Base-by-base conservation (phyloP, 2,888 invertebrate species). In the Glyphotaelius pellucidus region DNA sequence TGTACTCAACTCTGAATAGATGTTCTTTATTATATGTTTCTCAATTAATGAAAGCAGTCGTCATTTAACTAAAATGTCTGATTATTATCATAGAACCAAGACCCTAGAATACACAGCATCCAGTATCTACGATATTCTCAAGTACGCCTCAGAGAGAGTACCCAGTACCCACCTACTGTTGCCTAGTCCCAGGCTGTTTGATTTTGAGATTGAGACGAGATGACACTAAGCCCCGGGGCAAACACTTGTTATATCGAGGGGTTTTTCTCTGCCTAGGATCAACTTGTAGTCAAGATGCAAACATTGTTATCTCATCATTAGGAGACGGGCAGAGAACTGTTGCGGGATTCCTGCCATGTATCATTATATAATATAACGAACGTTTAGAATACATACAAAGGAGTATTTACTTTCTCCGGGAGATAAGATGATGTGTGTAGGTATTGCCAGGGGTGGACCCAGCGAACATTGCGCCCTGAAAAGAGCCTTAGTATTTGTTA, bases 231-330 rank as follows among this genome's bases (percentile, higher is more conserved):
- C 67, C 52, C 52, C 67, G 88, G 89, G 32, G 92, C 91, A 92
- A 92, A 92, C 92, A 92, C 91, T 92, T 90, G 81, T 90, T 86
- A 91, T 80, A n/a, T 91, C 91, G 91, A 92, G 90, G 84, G 92
- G 87, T 52, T 87, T 87, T 92, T 87, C 87, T 52, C 88, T 32
- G 92, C 88, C 80, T 87, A 86, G 89, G 80, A 87, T 91, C 90
- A 91, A 67, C 67, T 67, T 67, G 67, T 67, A 67, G 67, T 67
- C 87, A 90, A 92, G 90, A 90, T 84, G 91, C 86, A 92, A 92
- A 92, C 91, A 92, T 92, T 91, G 92, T 92, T 92, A 92, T 90
- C 90, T 79, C 92, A 87, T 92, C 92, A 91, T 92, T 92, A 92
- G 89, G 88, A 90, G 91, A 83, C 32, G 92, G 42, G 86, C n/a